Evolutionary conservation across 2,888 invertebrate species (phyloP).

Genomic region (Drosophila stalkeri): DNA sequence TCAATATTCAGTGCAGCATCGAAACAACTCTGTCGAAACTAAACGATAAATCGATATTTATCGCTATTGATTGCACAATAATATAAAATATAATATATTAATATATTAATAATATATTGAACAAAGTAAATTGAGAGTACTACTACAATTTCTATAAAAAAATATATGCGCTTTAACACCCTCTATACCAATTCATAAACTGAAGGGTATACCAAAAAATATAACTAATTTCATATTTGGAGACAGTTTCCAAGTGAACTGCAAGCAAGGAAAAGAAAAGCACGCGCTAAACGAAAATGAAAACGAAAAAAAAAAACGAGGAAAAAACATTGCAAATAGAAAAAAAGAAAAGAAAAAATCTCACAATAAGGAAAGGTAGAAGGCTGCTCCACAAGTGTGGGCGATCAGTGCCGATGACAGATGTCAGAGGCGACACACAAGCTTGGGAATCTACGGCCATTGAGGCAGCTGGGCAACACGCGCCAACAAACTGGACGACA

Average conservation of each 20-base stretch:
- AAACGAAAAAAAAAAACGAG: too few species aligned
- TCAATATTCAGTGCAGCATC: too few species aligned
- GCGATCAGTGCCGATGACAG: conserved; percentile 45
- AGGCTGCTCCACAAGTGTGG: conserved; percentile 15
- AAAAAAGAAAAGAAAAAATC: background rate
- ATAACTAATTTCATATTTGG: conserved; percentile 34
- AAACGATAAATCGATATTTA: background rate
- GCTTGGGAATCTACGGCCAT: conserved; percentile 59
- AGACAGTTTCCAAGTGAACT: conserved; percentile 46
- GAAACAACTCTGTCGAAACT: too few species aligned
- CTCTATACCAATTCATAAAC: background rate
- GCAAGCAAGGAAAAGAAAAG: conserved; percentile 26
- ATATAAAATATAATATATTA: too few species aligned
- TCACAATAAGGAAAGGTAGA: background rate
- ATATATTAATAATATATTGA: too few species aligned
- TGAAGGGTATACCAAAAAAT: background rate
- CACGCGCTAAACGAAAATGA: conserved; percentile 31
- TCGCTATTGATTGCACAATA: background rate
- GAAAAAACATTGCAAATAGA: too few species aligned
- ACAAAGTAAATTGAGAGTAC: too few species aligned
- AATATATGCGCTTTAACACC: background rate
- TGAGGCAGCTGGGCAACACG: conserved; percentile 69
- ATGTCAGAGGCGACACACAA: conserved; percentile 52
- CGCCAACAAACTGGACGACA: conserved; percentile 63
- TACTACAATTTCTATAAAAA: too few species aligned